Evolutionary conservation across 2,888 invertebrate species (phyloP).

Genomic region (Agrotis ipsilon): DNA sequence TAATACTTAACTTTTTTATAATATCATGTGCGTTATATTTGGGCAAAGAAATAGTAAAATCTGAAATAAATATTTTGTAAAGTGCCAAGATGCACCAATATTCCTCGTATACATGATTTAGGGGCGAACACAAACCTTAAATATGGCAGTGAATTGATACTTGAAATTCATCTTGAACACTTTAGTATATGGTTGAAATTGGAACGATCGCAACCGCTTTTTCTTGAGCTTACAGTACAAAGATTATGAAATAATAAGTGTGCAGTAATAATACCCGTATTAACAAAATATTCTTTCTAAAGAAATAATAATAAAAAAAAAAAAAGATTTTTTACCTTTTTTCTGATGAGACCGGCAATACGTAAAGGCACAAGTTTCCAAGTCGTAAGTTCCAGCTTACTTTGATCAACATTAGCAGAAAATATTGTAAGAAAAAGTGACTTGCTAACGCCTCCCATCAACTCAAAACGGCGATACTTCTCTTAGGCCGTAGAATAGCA

Average conservation of each 20-base stretch:
- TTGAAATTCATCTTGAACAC: neutral
- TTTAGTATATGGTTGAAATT: neutral
- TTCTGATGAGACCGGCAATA: too few species aligned
- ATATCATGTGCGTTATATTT: neutral
- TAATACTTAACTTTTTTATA: neutral
- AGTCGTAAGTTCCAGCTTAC: neutral
- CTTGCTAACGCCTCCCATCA: too few species aligned
- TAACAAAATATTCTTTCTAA: neutral
- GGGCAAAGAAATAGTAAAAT: too few species aligned
- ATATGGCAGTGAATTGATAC: neutral
- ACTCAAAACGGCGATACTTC: too few species aligned
- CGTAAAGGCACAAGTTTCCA: too few species aligned
- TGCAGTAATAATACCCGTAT: conserved; percentile 21
- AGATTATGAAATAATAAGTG: neutral
- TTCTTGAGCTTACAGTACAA: neutral
- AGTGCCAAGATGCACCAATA: neutral
- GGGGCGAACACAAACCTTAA: neutral
- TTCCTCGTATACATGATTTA: conserved; percentile 2
- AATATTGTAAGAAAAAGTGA: too few species aligned
- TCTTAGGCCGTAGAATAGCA: too few species aligned
- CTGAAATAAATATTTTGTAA: neutral
- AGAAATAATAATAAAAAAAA: too few species aligned
- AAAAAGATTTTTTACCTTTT: too few species aligned
- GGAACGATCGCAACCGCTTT: neutral
- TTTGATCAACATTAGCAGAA: neutral